These are phyloP conservation scores for Seriola rivoliana DNA, from an alignment of 2,113 vertebrate genomes.

Conservation along the genomic window DNA sequence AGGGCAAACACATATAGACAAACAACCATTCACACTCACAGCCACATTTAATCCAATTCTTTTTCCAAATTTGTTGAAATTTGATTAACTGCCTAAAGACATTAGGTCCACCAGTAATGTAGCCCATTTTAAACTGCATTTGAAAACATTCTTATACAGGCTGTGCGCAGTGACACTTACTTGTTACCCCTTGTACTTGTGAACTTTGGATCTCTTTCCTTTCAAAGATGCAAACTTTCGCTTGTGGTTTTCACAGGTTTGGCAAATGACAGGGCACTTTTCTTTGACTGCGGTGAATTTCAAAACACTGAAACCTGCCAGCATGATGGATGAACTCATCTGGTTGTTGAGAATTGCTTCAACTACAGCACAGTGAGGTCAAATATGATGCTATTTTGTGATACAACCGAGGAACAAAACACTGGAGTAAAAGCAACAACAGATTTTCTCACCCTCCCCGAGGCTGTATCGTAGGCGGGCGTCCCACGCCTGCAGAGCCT, in stretches of 20 bases:
- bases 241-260: neutral
- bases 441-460: slow-evolving; percentile 89
- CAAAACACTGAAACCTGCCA: neutral
- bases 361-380: neutral
- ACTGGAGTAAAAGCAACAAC: neutral
- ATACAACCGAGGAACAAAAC: neutral
- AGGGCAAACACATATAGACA: too few relatives aligned
- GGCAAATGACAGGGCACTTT: neutral
- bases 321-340: slow-evolving; percentile 25
- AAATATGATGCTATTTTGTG: neutral
- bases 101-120: too few relatives aligned
- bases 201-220: neutral
- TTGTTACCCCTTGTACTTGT: neutral
- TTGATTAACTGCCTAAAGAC: too few relatives aligned
- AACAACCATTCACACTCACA: too few relatives aligned
- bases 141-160: neutral
- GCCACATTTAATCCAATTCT: too few relatives aligned
- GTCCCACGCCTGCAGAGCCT: slow-evolving; percentile 93
- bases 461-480: slow-evolving; percentile 90
- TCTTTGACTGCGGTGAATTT: neutral
- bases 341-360: neutral
- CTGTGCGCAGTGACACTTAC: neutral
- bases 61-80: too few relatives aligned
- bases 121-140: neutral
- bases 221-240: neutral